Base-by-base conservation (phyloP, 2,797 vertebrate genomes). In the Lates japonicus region DNA sequence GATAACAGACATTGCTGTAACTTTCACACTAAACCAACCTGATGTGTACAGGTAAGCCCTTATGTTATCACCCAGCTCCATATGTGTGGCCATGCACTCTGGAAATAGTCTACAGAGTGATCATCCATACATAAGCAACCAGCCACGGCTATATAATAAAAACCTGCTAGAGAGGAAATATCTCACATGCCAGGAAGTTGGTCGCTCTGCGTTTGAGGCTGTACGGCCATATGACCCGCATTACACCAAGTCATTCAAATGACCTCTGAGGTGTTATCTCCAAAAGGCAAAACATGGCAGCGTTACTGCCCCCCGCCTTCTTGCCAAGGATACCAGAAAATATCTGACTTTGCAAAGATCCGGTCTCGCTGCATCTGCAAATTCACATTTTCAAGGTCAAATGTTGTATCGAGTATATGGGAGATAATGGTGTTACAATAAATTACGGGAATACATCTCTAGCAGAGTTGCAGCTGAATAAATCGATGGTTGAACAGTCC, bases 241-340 rank as follows among this genome's bases (percentile, higher is more conserved):
- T 90, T 88, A 91, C 79, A 82, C 46, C 16, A 20, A 87, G 80
- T 77, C 82, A 84, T 91, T 87, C 74, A 67, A 79, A 68, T 87
- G 87, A 93, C 89, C 91, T 90, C 85, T 79, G 67, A 86, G 83
- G 83, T 81, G 82, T 90, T 91, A 91, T 93, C 85, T 91, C 80
- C 57, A 84, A 87, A 87, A 76, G 80, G 82, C 87, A 90, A 90
- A 29, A 91, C 83, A 89, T 85, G 76, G 78, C 69, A 82, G 68
- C 76, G 82, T 82, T 83, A 74, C 41, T 70, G 25, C 51, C 55
- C 55, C 52, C 52, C 74, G 70, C 66, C 60, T 78, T 76, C 75
- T 83, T 62, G 59, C 64, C 70, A 85, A 82, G 81, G 54, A 91
- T 85, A 74, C 70, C 81, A 83, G 78, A 81, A 92, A 83, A 88